Evolutionary conservation across 2,113 vertebrate genomes (phyloP).

Genomic region (Ceyx cyanopectus): DNA sequence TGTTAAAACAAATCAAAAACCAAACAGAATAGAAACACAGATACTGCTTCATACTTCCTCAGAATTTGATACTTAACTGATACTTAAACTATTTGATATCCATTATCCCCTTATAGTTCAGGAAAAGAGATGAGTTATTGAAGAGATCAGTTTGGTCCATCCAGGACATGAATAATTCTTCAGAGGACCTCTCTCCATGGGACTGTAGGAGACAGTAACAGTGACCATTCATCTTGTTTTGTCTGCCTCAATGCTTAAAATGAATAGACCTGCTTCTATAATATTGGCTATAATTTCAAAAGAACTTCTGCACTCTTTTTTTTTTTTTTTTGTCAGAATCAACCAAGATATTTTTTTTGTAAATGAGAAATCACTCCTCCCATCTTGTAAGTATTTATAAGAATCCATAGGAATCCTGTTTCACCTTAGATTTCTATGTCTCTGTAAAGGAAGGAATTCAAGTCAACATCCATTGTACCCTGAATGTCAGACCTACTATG

Average conservation of each 20-base stretch:
- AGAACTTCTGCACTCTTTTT: background rate
- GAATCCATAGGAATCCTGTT: background rate
- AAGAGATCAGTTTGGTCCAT: background rate
- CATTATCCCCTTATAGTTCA: background rate
- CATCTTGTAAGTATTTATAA: background rate
- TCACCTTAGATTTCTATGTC: background rate
- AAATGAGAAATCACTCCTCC: background rate
- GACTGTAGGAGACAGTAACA: background rate
- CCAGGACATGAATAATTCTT: background rate
- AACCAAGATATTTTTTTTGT: background rate
- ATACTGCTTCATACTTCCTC: too few species aligned
- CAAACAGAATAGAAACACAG: too few species aligned
- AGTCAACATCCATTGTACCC: background rate
- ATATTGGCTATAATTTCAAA: background rate
- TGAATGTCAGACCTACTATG: background rate
- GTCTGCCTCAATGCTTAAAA: background rate
- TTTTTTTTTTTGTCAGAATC: background rate
- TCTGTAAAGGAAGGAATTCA: background rate
- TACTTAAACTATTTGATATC: background rate
- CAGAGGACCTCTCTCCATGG: background rate
- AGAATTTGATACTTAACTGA: background rate
- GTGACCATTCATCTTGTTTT: background rate
- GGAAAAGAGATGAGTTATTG: background rate
- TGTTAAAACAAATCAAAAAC: too few species aligned
- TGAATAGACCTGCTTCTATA: background rate